Base-by-base conservation (phyloP, 2,888 invertebrate genomes). In the Agonopterix arenella region DNA sequence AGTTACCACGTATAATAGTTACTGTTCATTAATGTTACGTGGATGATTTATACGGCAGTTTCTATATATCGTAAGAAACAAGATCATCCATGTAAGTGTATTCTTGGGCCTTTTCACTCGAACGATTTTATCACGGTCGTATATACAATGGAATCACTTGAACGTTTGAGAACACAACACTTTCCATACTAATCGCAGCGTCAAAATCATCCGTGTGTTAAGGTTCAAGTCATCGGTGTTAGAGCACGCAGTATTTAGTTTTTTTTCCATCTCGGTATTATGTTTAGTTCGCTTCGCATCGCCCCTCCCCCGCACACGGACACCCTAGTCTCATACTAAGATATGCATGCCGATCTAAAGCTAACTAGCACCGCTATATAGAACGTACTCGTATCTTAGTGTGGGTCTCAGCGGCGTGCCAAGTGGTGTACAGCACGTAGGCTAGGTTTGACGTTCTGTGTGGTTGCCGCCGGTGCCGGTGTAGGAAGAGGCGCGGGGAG, bases 251-350 rank as follows among this genome's bases (percentile, higher is more conserved):
- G 52, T 53, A 52, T 53, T 52, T 51, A 56, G 56, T 56, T 54
- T 46, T 44, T 11, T 38, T 52, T 42, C 28, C 28, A 28, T 28
- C 28, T 56, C 44, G 11, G 48, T 62, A 54, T 66, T 67, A 60
- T 59, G 64, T 76, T 72, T 76, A 72, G 70, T 81, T 75, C 56
- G 84, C 84, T 83, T 83, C 54, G 79, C 83, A 76, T 74, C 64
- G 63, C 73, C 71, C 73, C 72, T 70, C 73, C 55, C 55, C 64
- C 66, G 70, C 69, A 68, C 75, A 65, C 70, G 55, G 57, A 48
- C 60, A 49, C 66, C 68, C 63, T 62, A 68, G 68, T 63, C 72
- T 70, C 75, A 72, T 65, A 62, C 66, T 62, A 58, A 66, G 62
- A 40, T 40, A 28, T 28, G 28, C 28, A 28, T 28, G 28, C 28